Base-by-base conservation (phyloP, 2,888 invertebrate species). In the Cryptus viduatorius region DNA sequence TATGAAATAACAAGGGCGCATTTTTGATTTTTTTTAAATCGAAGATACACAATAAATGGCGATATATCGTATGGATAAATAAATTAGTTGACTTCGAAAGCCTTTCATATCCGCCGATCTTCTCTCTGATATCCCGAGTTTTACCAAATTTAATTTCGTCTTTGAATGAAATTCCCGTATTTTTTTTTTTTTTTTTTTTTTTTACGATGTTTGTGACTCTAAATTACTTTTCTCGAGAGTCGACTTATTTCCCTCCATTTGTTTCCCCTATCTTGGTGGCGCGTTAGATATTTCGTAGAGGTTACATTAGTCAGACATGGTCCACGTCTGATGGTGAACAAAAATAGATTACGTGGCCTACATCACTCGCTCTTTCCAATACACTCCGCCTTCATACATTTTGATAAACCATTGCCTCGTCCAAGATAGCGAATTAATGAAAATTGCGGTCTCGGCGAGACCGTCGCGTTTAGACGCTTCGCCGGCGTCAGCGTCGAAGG, bases 331-430 rank as follows among this genome's bases (percentile, higher is more conserved):
- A 71, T 73, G 83, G 68, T 68, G 83, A 64, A 75, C 82, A 88
- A 90, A 90, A 90, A 90, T 90, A 90, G 90, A 90, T 85, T 84
- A 84, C 78, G 68, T 82, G 90, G 87, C 89, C 90, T 82, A 89
- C 86, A 89, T 90, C 80, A 84, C 79, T 79, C 31, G 76, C 75
- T 85, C 82, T 83, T 82, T 75, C 85, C 56, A 79, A 86, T 80
- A 85, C 71, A 48, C 48, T 37, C 44, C 67, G 69, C 61, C 56
- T 72, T 68, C 29, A 48, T 24, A 67, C 24, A 73, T 67, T 72
- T 79, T 76, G 78, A 85, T 80, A 80, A 61, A 83, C 46, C 24
- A 75, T 79, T 53, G 59, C 46, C 31, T 12, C 31, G n/a, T 14
- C 7, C 61, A 12, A 14, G 61, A 61, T 7, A 29, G 61, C 61